Evolutionary conservation across 2,797 vertebrate species (phyloP).

Genomic region (Moxostoma hubbsi): DNA sequence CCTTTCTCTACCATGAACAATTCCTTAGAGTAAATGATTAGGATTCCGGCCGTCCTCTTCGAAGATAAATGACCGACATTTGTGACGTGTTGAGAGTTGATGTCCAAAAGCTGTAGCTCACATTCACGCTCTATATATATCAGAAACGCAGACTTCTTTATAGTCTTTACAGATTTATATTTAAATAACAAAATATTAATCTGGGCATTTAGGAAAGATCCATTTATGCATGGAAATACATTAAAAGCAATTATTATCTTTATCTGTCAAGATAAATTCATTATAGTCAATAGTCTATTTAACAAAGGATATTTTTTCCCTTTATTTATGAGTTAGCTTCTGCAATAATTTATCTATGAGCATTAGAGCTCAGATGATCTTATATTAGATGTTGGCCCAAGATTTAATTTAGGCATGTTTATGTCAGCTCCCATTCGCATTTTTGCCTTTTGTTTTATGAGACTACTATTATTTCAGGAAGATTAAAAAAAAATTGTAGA

Average conservation of each 20-base stretch:
- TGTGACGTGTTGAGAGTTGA: slow-evolving; percentile 87
- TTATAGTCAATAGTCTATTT: background rate
- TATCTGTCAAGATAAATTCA: background rate
- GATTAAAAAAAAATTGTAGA: background rate
- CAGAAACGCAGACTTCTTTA: slow-evolving; percentile 46
- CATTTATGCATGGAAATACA: background rate
- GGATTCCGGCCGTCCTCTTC: slow-evolving; percentile 85
- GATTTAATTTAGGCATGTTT: background rate
- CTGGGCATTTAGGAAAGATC: background rate
- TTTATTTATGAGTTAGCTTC: background rate
- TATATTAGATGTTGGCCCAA: background rate
- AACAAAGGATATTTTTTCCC: slow-evolving; percentile 3
- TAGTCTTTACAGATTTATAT: background rate
- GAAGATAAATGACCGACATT: slow-evolving; percentile 94
- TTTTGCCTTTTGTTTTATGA: background rate
- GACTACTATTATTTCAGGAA: background rate
- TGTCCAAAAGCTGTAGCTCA: slow-evolving; percentile 72
- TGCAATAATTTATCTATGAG: background rate
- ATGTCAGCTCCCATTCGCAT: background rate
- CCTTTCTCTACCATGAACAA: slow-evolving; percentile 74
- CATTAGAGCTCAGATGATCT: background rate
- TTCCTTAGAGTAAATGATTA: slow-evolving; percentile 94
- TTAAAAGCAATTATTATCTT: background rate
- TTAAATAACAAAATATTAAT: background rate
- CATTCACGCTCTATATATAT: slow-evolving; percentile 50